Evolutionary conservation across 2,113 vertebrate genomes (phyloP).

Genomic region (Myodes glareolus): DNA sequence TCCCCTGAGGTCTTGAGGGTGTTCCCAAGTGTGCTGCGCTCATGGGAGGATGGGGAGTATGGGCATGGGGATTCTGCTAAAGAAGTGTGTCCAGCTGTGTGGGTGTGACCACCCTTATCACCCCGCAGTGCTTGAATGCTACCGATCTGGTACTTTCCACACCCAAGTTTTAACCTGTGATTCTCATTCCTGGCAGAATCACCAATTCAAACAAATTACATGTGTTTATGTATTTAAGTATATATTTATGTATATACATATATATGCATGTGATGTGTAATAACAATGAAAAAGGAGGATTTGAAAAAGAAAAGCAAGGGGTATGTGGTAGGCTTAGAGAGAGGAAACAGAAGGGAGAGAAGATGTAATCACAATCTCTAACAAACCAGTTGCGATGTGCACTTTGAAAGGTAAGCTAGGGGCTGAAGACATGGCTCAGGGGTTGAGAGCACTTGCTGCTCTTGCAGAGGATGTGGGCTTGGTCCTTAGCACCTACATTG

Average conservation of each 20-base stretch:
- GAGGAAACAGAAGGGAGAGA: neutral
- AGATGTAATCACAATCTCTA: neutral
- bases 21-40: too few species aligned
- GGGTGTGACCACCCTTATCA: neutral
- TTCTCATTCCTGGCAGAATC: neutral
- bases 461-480: neutral
- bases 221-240: neutral
- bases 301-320: neutral
- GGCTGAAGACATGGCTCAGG: neutral
- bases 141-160: neutral
- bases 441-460: neutral
- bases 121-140: neutral
- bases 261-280: neutral
- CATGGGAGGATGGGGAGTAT: neutral
- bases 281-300: neutral
- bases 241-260: neutral
- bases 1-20: neutral
- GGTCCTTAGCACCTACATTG: neutral
- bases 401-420: neutral
- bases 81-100: neutral
- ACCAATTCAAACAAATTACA: neutral
- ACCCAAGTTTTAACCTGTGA: neutral
- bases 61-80: neutral
- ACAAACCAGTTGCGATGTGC: neutral
- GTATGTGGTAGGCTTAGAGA: neutral